phyloP scores from a whole-genome alignment of 2,113 vertebrate genomes.

The Semnornis frantzii region DNA sequence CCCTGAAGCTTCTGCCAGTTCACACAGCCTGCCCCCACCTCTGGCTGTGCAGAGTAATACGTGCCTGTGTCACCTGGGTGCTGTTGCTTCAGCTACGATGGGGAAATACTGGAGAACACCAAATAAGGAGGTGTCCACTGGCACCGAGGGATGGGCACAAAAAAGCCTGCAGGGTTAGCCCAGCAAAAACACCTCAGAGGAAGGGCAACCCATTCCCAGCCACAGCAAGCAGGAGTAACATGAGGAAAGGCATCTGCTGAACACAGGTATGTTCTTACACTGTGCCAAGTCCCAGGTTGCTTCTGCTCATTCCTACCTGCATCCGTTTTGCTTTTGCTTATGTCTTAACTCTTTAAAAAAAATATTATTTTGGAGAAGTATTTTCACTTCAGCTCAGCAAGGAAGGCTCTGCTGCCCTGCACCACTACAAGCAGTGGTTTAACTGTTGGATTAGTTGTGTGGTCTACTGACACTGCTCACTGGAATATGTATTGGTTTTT shows the following conservation, averaged over 20 bases:
- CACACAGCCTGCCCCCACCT: background rate
- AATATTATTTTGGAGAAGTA: background rate
- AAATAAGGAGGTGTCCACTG: background rate
- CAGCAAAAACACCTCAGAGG: background rate
- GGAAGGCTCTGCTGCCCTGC: background rate
- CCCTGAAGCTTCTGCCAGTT: slow-evolving; percentile 11
- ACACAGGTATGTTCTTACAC: background rate
- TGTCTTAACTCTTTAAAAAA: background rate
- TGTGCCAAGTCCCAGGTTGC: background rate
- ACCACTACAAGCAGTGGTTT: background rate
- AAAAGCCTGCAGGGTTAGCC: background rate
- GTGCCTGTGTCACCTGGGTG: accelerated
- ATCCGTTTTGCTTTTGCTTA: background rate
- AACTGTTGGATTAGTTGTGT: background rate
- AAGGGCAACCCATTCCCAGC: background rate
- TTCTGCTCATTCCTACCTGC: background rate
- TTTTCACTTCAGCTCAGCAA: background rate
- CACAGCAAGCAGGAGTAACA: background rate
- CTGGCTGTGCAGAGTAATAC: background rate
- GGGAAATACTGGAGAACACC: background rate
- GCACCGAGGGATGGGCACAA: background rate
- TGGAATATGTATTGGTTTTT: too few species aligned
- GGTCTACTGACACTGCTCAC: too few species aligned
- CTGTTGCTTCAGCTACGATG: accelerated
- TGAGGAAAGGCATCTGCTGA: background rate